These are phyloP conservation scores for Eupithecia exiguata DNA, from an alignment of 2,888 invertebrate species.

Conservation along the genomic window DNA sequence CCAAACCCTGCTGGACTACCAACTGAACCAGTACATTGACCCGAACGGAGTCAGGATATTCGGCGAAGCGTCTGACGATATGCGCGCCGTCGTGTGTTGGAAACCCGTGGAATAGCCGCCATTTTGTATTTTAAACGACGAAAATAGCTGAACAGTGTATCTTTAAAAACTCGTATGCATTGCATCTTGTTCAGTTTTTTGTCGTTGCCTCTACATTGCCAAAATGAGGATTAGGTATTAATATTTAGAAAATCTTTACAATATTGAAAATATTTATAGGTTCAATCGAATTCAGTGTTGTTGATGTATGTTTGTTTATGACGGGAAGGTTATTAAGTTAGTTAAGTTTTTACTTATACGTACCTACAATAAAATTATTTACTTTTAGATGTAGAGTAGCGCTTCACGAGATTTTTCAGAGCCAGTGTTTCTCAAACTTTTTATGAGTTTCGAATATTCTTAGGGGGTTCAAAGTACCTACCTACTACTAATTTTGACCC, in stretches of 20 bases:
- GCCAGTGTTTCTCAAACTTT: constrained; percentile 20
- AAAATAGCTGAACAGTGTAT: background rate
- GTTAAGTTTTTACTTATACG: background rate
- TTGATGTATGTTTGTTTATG: too few species aligned
- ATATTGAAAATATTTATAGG: background rate
- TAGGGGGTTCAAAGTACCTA: background rate
- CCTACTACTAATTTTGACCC: background rate
- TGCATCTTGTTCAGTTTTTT: background rate
- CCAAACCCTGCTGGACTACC: constrained; percentile 89
- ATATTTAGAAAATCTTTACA: background rate
- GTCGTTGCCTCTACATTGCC: background rate
- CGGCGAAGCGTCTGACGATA: constrained; percentile 88
- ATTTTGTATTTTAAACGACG: background rate
- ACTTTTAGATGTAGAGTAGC: background rate
- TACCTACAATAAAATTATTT: background rate
- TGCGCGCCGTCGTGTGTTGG: constrained; percentile 91
- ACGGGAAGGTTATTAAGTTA: background rate
- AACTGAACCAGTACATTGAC: constrained; percentile 91
- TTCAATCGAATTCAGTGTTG: background rate
- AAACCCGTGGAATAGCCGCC: constrained; percentile 78
- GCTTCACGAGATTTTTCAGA: background rate
- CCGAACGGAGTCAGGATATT: constrained; percentile 89
- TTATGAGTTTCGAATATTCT: background rate
- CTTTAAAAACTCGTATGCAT: background rate
- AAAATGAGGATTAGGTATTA: background rate